These are phyloP conservation scores for Scortum barcoo DNA, from an alignment of 2,113 vertebrate genomes.

Conservation along the genomic window DNA sequence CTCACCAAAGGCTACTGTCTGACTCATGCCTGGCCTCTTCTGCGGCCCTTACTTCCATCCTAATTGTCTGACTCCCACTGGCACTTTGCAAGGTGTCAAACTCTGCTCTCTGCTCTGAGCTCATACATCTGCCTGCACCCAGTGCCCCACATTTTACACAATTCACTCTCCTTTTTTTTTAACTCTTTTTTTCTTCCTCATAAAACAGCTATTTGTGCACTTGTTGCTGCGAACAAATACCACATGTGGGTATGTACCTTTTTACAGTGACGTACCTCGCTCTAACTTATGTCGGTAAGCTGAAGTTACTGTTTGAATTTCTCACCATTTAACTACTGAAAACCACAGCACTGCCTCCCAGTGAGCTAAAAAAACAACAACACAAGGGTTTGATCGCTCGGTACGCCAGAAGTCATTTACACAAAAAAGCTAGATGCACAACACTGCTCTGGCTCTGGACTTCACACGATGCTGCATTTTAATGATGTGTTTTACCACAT, in stretches of 20 bases:
- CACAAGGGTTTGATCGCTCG: constrained; percentile 8
- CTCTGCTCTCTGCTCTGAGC: constrained; percentile 40
- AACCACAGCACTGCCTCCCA: not conserved
- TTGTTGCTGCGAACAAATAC: not conserved
- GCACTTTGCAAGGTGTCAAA: constrained; percentile 61
- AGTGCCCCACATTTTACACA: constrained; percentile 38
- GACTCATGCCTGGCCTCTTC: constrained; percentile 69
- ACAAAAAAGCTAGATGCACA: constrained; percentile 11
- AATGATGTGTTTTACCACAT: constrained; percentile 41
- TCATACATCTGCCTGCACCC: constrained; percentile 29
- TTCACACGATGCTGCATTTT: constrained; percentile 47
- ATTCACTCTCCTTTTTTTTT: not conserved
- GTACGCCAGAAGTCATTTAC: not conserved
- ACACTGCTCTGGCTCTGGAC: constrained; percentile 13
- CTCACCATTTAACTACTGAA: not conserved
- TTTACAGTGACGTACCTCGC: not conserved
- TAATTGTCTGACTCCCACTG: constrained; percentile 76
- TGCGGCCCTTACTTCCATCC: constrained; percentile 63
- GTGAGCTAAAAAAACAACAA: constrained; percentile 11
- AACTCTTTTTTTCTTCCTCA: not conserved
- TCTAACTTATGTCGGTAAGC: not conserved
- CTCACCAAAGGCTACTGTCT: constrained; percentile 50
- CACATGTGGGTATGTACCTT: not conserved
- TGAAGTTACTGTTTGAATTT: constrained; percentile 11
- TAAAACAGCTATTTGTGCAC: constrained; percentile 1